A percentile compares a stretch with the other conserved stretches of the same genome.
These are phyloP conservation scores for Agonopterix arenella DNA, from an alignment of 2,888 invertebrate genomes.

Conservation along the genomic window DNA sequence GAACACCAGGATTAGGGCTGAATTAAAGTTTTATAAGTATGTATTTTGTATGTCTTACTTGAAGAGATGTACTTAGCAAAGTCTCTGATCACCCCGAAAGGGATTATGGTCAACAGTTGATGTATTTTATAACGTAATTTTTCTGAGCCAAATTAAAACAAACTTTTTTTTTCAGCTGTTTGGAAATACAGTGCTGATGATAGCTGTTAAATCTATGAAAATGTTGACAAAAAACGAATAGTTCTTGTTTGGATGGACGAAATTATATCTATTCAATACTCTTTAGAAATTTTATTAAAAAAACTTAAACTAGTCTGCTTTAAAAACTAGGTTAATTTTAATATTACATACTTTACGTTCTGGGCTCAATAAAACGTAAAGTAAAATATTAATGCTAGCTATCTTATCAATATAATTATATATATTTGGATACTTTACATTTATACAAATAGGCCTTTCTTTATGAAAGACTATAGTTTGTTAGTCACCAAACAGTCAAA, in stretches of 20 bases:
- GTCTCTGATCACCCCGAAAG: no score
- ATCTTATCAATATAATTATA: background rate
- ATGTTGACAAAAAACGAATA: background rate
- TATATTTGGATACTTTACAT: background rate
- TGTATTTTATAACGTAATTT: no score
- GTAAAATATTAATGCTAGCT: slow-evolving; percentile 25
- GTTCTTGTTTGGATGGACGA: background rate
- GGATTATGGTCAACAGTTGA: no score
- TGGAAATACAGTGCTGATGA: no score
- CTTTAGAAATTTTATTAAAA: background rate
- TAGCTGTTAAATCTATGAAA: no score
- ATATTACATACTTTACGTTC: slow-evolving; percentile 55
- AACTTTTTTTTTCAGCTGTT: no score
- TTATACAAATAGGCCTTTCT: background rate
- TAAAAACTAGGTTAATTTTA: slow-evolving; percentile 10
- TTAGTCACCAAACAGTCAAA: no score
- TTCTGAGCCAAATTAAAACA: no score
- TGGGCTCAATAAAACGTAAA: slow-evolving; percentile 69
- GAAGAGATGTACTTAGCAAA: no score
- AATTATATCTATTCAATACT: background rate
- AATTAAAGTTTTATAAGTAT: no score
- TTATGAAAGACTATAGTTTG: background rate
- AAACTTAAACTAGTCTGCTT: background rate
- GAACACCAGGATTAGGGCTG: no score
- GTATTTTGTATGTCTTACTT: no score